Evolutionary conservation across 1,140 invertebrate genomes (phyloP).

Genomic region (Paralvinella palmiformis): DNA sequence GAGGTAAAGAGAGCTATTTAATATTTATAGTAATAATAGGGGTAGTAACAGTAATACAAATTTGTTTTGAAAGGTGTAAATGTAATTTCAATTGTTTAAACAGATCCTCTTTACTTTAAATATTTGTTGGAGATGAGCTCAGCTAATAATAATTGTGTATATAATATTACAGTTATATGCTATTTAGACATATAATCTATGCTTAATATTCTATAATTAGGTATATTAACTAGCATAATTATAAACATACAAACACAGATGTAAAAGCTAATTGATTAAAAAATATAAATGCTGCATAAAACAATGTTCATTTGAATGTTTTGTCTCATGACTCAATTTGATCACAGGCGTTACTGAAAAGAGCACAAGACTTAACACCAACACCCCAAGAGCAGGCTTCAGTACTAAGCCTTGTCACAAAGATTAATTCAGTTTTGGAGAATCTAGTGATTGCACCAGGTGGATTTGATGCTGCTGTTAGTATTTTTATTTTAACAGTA

Average conservation of each 20-base stretch:
- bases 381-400: conserved; percentile 81
- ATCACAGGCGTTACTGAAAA: conserved; percentile 73
- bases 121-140: background rate
- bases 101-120: background rate
- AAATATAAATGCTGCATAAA: background rate
- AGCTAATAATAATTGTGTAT: background rate
- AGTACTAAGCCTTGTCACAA: conserved; percentile 85
- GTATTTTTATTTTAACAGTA: conserved; percentile 47
- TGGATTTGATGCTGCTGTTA: conserved; percentile 90
- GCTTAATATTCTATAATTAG: background rate
- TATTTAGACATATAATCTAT: background rate
- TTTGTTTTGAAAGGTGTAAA: background rate
- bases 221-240: background rate
- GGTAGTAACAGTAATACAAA: background rate
- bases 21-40: background rate
- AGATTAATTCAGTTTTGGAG: conserved; percentile 85
- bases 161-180: background rate
- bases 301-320: background rate
- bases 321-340: background rate
- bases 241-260: background rate
- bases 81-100: background rate
- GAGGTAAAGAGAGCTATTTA: conserved; percentile 56
- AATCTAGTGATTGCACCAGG: conserved; percentile 88
- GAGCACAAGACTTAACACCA: conserved; percentile 84
- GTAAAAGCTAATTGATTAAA: background rate